A percentile compares a stretch with the other conserved stretches of the same genome.
Evolutionary conservation across 37 sponge, comb jelly and placozoan species (phyloP).

Genomic region (Ianthella basta): DNA sequence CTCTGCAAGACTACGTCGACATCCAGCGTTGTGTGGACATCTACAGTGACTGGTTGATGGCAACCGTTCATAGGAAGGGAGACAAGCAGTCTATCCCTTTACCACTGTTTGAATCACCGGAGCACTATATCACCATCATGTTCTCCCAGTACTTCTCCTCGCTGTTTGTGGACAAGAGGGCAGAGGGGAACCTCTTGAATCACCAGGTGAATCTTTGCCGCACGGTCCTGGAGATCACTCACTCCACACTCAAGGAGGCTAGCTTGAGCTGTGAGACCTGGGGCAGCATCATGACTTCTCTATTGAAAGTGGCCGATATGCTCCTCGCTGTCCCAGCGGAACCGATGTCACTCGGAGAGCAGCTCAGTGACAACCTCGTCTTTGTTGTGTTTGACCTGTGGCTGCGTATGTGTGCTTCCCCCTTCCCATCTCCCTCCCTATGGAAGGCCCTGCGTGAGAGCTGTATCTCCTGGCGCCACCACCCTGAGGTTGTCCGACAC

Average conservation of each 20-base stretch:
- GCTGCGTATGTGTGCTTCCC: conserved; percentile 58
- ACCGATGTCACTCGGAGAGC: conserved; percentile 49
- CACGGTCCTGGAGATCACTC: conserved; percentile 51
- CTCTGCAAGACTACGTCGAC: conserved; percentile 56
- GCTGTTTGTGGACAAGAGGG: conserved; percentile 25
- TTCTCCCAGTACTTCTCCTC: conserved; percentile 60
- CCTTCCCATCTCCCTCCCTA: conserved; percentile 77
- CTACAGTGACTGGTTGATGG: conserved; percentile 75
- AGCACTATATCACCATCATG: conserved; percentile 56
- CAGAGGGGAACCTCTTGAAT: conserved; percentile 12
- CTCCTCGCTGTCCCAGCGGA: conserved; percentile 68
- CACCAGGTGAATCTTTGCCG: conserved; percentile 64
- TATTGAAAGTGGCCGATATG: conserved; percentile 57
- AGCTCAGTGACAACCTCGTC: conserved; percentile 51
- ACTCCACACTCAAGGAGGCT: conserved; percentile 1
- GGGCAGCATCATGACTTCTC: conserved; percentile 40
- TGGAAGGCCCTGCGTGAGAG: conserved; percentile 83
- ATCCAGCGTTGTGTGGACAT: conserved; percentile 58
- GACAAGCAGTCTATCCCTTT: conserved; percentile 49
- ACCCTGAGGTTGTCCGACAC: conserved; percentile 59
- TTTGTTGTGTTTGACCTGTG: conserved; percentile 73
- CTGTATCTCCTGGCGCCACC: conserved; percentile 83
- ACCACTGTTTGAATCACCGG: conserved; percentile 58
- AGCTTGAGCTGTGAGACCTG: conserved; percentile 49
- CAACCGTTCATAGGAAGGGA: conserved; percentile 6